These are phyloP conservation scores for Thereva unica DNA, from an alignment of 2,888 invertebrate species.

Conservation along the genomic window DNA sequence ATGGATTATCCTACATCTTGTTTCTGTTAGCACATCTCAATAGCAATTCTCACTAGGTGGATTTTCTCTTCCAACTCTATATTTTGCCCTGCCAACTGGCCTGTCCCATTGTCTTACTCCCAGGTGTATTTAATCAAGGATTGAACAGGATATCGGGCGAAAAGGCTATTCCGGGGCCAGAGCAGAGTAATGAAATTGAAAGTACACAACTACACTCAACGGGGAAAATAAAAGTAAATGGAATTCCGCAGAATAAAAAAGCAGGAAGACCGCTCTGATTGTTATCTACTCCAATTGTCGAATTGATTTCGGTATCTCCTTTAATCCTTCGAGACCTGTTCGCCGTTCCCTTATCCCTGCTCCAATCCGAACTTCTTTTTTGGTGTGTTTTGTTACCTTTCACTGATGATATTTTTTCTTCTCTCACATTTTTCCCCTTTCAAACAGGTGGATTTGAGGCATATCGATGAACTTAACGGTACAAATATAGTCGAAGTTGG, in stretches of 20 bases:
- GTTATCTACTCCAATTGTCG: conserved; percentile 27
- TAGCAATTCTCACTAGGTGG: background rate
- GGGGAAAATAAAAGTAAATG: conserved; percentile 20
- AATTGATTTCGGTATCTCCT: conserved; percentile 16
- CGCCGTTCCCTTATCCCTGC: background rate
- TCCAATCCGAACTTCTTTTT: background rate
- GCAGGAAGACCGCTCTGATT: conserved; percentile 17
- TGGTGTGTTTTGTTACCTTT: background rate
- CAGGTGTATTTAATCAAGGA: conserved; percentile 27
- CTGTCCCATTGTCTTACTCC: conserved; percentile 14
- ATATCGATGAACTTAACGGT: conserved; percentile 88
- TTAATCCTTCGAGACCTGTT: background rate
- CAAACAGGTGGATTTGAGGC: conserved; percentile 82
- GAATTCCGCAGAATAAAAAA: conserved; percentile 13
- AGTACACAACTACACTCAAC: conserved; percentile 9
- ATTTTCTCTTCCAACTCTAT: background rate
- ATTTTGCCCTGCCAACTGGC: conserved; percentile 9
- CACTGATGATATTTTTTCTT: conserved; percentile 1
- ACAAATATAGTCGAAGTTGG: conserved; percentile 91
- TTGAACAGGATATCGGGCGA: conserved; percentile 2
- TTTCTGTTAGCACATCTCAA: background rate
- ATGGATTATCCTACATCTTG: conserved; percentile 1
- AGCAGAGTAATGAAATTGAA: conserved; percentile 28
- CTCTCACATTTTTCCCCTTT: conserved; percentile 26
- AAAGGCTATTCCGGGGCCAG: background rate